Base-by-base conservation (phyloP, 1,140 invertebrate species). In the Condylostylus longicornis region DNA sequence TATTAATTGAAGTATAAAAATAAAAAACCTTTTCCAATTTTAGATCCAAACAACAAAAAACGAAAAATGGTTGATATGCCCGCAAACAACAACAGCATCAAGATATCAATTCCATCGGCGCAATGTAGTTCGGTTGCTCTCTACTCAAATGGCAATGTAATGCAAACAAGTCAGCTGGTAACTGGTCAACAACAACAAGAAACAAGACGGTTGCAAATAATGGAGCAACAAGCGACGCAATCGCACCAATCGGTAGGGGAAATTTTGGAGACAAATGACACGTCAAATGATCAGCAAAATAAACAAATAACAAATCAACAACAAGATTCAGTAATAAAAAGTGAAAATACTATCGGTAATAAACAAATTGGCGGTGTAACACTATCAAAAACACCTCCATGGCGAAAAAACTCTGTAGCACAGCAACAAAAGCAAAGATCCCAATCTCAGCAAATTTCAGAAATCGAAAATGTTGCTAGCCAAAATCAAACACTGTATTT, bases 351-450 rank as follows among this genome's bases (percentile, higher is more conserved):
- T 20, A 4, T 6, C 5, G 38, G 36, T 31, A 27, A 36, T 27
- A 32, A 17, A 5, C 20, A 38, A 28, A 33, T 34, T 18, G 41
- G 23, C 12, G 23, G 5, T 32, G 25, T 34, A 2, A 38, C 23
- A 9, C n/a, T 39, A 4, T 35, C 41, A 5, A 68, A 70, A 54
- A 66, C 69, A 17, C 69, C 71, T n/a, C 70, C 70, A 3, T 76
- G 73, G 74, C 71, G 74, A 44, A 67, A 75, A 22, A 65, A 61
- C 47, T 68, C 66, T 38, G 57, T 62, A 46, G 55, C 53, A 38
- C 50, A 59, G 35, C 43, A 54, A 22, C 22, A 22, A 23, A 18
- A 28, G 9, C 21, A 30, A 28, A 56, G 61, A 49, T 58, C 63
- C 13, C 47, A 53, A 44, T 43, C 46, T 15, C 29, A 32, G 21